These are phyloP conservation scores for Maniola jurtina DNA, from an alignment of 1,140 invertebrate species.

Conservation along the genomic window DNA sequence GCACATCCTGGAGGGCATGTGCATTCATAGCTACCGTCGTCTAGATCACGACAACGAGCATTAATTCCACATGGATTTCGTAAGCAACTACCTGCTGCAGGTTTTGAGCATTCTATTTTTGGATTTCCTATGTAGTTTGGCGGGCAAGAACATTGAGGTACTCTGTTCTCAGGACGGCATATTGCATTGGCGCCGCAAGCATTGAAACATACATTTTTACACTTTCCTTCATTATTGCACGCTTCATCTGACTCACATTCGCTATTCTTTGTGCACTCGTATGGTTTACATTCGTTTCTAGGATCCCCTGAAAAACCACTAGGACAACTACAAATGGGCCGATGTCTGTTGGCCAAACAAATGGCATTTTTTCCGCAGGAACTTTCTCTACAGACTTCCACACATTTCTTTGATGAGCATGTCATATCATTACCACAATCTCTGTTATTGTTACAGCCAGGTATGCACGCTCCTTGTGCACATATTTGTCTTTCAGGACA, in stretches of 20 bases:
- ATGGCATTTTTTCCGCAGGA: constrained; percentile 88
- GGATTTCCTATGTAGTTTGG: constrained; percentile 92
- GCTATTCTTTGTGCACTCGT: constrained; percentile 86
- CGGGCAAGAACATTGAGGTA: constrained; percentile 90
- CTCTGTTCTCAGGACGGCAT: constrained; percentile 87
- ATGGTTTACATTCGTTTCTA: constrained; percentile 84
- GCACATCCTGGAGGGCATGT: constrained; percentile 88
- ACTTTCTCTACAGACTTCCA: constrained; percentile 85
- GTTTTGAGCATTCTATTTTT: constrained; percentile 85
- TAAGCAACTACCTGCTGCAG: constrained; percentile 83
- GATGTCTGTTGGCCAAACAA: constrained; percentile 87
- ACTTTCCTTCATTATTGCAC: constrained; percentile 86
- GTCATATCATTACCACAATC: constrained; percentile 89
- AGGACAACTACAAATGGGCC: constrained; percentile 91
- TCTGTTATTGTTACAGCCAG: constrained; percentile 87
- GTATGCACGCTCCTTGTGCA: constrained; percentile 75
- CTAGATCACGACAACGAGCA: constrained; percentile 87
- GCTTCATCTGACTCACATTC: constrained; percentile 90
- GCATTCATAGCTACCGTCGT: constrained; percentile 86
- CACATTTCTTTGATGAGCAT: constrained; percentile 87
- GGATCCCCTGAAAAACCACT: constrained; percentile 90
- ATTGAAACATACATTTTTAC: constrained; percentile 90
- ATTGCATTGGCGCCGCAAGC: constrained; percentile 92
- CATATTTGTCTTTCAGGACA: constrained; percentile 79
- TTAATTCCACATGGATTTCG: constrained; percentile 92